Conservation (phyloP, 1,140 invertebrate species). For the Lycorma delicatula region DNA sequence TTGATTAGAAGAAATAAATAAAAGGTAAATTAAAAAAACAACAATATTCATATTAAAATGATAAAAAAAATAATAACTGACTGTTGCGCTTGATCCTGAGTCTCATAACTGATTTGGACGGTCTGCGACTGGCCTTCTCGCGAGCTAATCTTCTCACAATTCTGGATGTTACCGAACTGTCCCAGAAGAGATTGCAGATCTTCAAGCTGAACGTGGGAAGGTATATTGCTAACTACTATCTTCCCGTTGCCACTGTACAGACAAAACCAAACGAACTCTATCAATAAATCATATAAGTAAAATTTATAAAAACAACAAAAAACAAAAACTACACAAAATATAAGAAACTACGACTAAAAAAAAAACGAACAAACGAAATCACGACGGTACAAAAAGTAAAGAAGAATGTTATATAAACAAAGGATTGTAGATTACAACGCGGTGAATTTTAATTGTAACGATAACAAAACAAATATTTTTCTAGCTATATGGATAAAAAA, state of each 20-base stretch:
- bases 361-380: no score
- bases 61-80: slow-evolving; percentile 47
- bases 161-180: slow-evolving; percentile 69
- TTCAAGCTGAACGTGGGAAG: slow-evolving; percentile 67
- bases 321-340: no score
- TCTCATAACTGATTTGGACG: slow-evolving; percentile 79
- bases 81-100: slow-evolving; percentile 80
- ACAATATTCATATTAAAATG: background rate
- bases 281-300: no score
- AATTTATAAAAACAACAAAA: no score
- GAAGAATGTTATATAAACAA: no score
- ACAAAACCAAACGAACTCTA: slow-evolving; percentile 9
- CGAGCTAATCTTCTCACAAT: slow-evolving; percentile 68
- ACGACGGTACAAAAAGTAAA: no score
- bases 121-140: slow-evolving; percentile 68
- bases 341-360: no score
- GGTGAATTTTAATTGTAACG: no score
- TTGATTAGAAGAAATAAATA: background rate
- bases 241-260: slow-evolving; percentile 15
- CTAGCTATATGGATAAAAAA: no score
- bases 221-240: slow-evolving; percentile 76
- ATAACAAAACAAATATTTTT: no score
- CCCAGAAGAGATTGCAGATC: slow-evolving; percentile 74
- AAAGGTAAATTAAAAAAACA: background rate
- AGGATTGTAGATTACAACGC: no score